Evolutionary conservation across 2,113 vertebrate genomes (phyloP).

Genomic region (Rissa tridactyla): DNA sequence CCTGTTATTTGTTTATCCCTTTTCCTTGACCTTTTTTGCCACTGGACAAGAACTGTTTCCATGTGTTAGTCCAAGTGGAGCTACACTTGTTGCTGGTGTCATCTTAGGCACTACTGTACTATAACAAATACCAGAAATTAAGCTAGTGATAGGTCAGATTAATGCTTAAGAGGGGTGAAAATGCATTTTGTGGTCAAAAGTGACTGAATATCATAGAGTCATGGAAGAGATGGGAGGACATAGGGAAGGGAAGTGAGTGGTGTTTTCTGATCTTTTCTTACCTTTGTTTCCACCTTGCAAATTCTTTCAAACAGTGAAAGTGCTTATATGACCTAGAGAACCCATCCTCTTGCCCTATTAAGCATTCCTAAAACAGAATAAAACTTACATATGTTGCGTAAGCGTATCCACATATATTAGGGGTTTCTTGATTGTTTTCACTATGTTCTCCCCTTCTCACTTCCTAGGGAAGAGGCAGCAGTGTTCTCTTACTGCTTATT

Average conservation of each 20-base stretch:
- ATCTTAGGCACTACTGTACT: not conserved
- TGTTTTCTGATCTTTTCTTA: not conserved
- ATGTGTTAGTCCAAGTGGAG: not conserved
- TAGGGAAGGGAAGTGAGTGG: not conserved
- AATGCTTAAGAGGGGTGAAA: not conserved
- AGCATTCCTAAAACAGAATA: not conserved
- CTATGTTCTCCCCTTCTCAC: not conserved
- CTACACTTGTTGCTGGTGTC: not conserved
- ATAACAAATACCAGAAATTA: not conserved
- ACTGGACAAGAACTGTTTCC: not conserved
- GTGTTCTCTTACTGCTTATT: not conserved
- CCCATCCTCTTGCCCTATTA: not conserved
- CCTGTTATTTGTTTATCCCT: not conserved
- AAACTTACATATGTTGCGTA: not conserved
- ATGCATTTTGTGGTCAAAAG: not conserved
- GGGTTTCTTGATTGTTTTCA: not conserved
- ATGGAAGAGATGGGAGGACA: not conserved
- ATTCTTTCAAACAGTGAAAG: not conserved
- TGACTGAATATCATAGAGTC: not conserved
- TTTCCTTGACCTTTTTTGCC: not conserved
- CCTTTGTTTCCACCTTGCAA: not conserved
- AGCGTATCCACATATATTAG: not conserved
- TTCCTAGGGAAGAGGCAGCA: not conserved
- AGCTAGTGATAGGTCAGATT: not conserved
- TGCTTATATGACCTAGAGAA: not conserved